Evolutionary conservation across 2,888 invertebrate species (phyloP), one percentile per base, ranked within the genome.

Genomic region (Buathra laborator): DNA sequence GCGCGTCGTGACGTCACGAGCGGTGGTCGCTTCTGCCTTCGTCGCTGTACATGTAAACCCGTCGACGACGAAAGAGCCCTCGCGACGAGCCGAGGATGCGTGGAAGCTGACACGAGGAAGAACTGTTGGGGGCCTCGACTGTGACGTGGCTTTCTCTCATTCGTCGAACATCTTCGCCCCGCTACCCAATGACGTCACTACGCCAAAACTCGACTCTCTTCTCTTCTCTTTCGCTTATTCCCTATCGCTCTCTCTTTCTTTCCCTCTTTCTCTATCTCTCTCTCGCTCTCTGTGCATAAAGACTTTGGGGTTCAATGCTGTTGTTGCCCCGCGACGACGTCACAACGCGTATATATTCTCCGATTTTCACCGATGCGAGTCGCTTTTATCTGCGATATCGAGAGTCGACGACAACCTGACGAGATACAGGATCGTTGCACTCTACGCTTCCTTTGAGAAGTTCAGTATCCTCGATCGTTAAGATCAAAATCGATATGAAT

Each of bases 181-280:
- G 88, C 89, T 88, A 87, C 84, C 83, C 88, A 83, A 83, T 90
- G 90, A 91, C 91, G 91, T 91, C 92, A 90, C 85, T 19, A 66
- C 76, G 78, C 37, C 29, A 14, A 48, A 71, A 4, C 51, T 43
- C 59, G 62, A 14, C 24, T 24, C 10, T 79, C 51, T 14, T 37
- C 10, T 79, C 51, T 14, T 37, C 19, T 46, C 46, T 68, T 37
- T 53, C 46, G 66, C 56, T 72, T 43, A 48, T 3, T 3, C n/a
- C 16, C 24, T 72, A 16, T 24, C 43, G 59, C 19, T 53, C 43
- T 71, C 76, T 32, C 53, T 77, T 48, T 46, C n/a, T 37, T 29
- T 56, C 24, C 71, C 19, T 68, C 6, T 62, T 46, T 66, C 48
- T 32, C 62, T 74, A 43, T 46, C n/a, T 37, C 32, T 56, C 24